Evolutionary conservation across 2,888 invertebrate species (phyloP).

Genomic region (Drosophila limbata): DNA sequence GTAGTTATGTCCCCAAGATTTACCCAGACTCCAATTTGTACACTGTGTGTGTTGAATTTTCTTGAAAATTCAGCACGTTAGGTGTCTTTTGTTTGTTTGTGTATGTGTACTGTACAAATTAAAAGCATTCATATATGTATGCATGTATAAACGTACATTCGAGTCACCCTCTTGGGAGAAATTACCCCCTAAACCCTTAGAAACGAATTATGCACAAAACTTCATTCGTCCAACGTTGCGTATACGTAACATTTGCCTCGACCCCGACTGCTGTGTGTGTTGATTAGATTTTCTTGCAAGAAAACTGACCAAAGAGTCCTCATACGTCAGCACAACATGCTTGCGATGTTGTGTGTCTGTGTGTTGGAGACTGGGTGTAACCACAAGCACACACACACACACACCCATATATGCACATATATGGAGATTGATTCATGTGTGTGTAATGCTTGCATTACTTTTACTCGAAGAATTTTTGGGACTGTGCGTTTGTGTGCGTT

Average conservation of each 20-base stretch:
- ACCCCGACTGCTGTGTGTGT: conserved; percentile 62
- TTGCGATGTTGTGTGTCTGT: background rate
- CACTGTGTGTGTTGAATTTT: conserved; percentile 56
- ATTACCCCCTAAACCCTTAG: conserved; percentile 51
- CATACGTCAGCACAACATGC: conserved; percentile 65
- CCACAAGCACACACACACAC: conserved; percentile 47
- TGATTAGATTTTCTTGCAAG: conserved; percentile 80
- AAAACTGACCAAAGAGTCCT: conserved; percentile 80
- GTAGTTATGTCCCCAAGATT: conserved; percentile 58
- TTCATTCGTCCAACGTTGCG: conserved; percentile 67
- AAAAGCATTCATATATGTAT: conserved; percentile 70
- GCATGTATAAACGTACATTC: conserved; percentile 17
- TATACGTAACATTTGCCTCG: conserved; percentile 66
- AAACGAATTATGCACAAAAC: conserved; percentile 76
- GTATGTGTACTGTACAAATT: conserved; percentile 66
- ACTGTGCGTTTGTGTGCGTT: conserved; percentile 41
- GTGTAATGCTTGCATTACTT: conserved; percentile 63
- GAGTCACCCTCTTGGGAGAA: conserved; percentile 66
- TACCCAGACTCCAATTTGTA: conserved; percentile 54
- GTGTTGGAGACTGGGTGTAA: conserved; percentile 36
- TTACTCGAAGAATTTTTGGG: conserved; percentile 72
- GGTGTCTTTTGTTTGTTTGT: conserved; percentile 47
- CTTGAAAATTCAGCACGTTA: conserved; percentile 71
- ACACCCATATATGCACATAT: conserved; percentile 1
- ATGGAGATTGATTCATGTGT: conserved; percentile 24